These are phyloP conservation scores for Mastacembelus armatus DNA, from an alignment of 2,797 vertebrate genomes.

Conservation along the genomic window DNA sequence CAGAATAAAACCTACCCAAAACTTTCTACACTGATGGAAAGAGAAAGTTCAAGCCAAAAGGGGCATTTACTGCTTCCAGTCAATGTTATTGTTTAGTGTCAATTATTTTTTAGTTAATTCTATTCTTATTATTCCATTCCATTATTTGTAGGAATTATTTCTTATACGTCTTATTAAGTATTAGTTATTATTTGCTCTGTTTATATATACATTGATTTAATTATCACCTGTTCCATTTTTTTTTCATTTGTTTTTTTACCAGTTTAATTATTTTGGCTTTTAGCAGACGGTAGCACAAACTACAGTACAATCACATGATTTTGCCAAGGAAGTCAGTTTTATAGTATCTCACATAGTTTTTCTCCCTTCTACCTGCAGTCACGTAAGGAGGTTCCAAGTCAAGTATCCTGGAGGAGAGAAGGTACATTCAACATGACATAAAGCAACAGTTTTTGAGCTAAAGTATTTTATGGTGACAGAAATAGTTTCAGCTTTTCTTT, in stretches of 20 bases:
- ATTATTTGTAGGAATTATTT: too few relatives aligned
- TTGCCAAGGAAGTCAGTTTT: background rate
- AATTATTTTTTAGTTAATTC: too few relatives aligned
- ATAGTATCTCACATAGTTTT: constrained; percentile 5
- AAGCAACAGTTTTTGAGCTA: constrained; percentile 31
- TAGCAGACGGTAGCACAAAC: background rate
- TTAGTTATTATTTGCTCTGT: too few relatives aligned
- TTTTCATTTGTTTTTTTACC: background rate
- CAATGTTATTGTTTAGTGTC: too few relatives aligned
- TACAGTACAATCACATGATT: background rate
- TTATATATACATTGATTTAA: too few relatives aligned
- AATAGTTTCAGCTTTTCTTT: constrained; percentile 28
- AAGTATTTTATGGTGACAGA: constrained; percentile 46
- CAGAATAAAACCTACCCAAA: too few relatives aligned
- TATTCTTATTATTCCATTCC: too few relatives aligned
- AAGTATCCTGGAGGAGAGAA: constrained; percentile 22
- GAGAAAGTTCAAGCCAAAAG: background rate
- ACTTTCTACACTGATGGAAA: background rate
- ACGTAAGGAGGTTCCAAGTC: constrained; percentile 8
- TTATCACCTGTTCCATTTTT: background rate
- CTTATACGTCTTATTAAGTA: too few relatives aligned
- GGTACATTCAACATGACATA: constrained; percentile 29
- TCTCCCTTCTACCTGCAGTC: constrained; percentile 8
- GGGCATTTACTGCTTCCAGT: too few relatives aligned
- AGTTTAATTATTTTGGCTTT: background rate